Evolutionary conservation across 1,140 invertebrate genomes (phyloP).

Genomic region (Solenopsis fugax): DNA sequence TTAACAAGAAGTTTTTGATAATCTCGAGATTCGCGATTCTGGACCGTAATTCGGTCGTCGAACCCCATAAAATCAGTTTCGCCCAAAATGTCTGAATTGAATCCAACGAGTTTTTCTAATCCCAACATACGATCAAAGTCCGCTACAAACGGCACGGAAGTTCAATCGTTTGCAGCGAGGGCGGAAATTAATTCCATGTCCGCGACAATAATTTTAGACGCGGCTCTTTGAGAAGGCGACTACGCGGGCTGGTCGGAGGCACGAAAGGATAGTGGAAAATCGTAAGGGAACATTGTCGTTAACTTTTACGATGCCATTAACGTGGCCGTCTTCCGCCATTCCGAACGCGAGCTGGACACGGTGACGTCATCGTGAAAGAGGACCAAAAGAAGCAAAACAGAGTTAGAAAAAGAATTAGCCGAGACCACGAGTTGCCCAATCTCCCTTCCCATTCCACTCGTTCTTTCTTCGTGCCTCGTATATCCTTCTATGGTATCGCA

Average conservation of each 20-base stretch:
- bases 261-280: constrained; percentile 77
- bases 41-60: constrained; percentile 35
- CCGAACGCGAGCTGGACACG: constrained; percentile 79
- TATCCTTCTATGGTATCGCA: constrained; percentile 63
- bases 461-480: constrained; percentile 68
- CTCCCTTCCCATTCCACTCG: constrained; percentile 56
- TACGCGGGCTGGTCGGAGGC: constrained; percentile 44
- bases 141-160: constrained; percentile 63
- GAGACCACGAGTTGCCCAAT: constrained; percentile 58
- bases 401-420: constrained; percentile 80
- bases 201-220: constrained; percentile 84
- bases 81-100: constrained; percentile 63
- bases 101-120: constrained; percentile 70
- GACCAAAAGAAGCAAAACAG: constrained; percentile 68
- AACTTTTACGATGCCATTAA: constrained; percentile 87
- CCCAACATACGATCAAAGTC: constrained; percentile 61
- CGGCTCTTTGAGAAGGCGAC: constrained; percentile 60
- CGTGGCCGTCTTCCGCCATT: constrained; percentile 83
- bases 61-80: constrained; percentile 68
- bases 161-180: constrained; percentile 59
- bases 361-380: constrained; percentile 82
- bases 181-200: constrained; percentile 83
- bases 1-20: constrained; percentile 31
- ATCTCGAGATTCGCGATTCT: constrained; percentile 23
- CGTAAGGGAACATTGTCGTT: constrained; percentile 86